A percentile compares a stretch with the other conserved stretches of the same genome.
These are phyloP conservation scores for Heliocidaris erythrogramma DNA, from an alignment of 35 echinoderm and acorn worm genomes.

Conservation along the genomic window DNA sequence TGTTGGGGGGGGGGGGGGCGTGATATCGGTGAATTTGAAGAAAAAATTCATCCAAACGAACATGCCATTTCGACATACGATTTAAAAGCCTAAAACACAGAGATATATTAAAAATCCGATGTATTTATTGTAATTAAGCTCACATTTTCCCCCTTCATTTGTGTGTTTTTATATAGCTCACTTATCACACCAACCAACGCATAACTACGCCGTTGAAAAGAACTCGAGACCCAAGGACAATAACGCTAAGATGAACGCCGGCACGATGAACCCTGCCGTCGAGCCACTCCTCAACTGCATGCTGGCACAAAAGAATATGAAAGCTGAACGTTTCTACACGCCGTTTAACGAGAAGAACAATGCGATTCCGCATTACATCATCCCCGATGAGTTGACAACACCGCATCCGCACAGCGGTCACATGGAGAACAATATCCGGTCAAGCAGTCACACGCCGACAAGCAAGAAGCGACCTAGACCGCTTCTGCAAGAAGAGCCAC, in stretches of 20 bases:
- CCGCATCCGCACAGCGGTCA: neutral
- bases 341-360: slow-evolving; percentile 27
- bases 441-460: neutral
- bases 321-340: slow-evolving; percentile 35
- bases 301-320: slow-evolving; percentile 9
- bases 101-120: neutral
- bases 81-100: too few species aligned
- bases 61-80: too few species aligned
- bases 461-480: neutral
- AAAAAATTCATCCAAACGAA: too few species aligned
- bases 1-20: too few species aligned
- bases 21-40: too few species aligned
- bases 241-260: slow-evolving; percentile 21
- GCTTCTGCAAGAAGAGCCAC: slow-evolving; percentile 7
- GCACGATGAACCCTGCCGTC: neutral
- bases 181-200: neutral
- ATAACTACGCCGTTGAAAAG: neutral
- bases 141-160: neutral
- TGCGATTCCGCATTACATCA: neutral
- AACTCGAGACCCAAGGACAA: neutral
- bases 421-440: slow-evolving; percentile 15
- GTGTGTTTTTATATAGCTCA: neutral
- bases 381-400: neutral
- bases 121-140: neutral
- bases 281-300: slow-evolving; percentile 41